Evolutionary conservation across 2,797 vertebrate genomes (phyloP), one percentile per base, ranked within the genome.

Genomic region (Ataeniobius toweri): DNA sequence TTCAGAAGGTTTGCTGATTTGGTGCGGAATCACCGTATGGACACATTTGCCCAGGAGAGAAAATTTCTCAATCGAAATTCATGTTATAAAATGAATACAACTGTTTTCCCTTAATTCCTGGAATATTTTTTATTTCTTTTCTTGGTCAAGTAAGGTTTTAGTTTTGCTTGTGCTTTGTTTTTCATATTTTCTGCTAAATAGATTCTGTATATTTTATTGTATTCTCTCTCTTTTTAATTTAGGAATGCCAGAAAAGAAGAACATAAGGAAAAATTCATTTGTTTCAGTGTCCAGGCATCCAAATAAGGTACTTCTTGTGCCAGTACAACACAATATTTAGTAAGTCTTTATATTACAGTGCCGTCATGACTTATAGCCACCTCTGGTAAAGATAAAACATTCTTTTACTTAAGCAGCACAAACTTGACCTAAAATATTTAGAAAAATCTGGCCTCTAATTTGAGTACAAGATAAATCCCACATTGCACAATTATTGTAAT

Each of bases 161-260:
- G 10, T 68, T 26, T 41, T 56, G 6, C 24, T 28, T 18, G 3
- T 56, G 5, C 2, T 48, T 36, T 58, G 7, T 31, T 78, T 26
- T n/a, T 26, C 14, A 13, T 1, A 44, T 9, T 31, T 24, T 13
- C 13, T 41, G 14, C 56, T n/a, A 24, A 41, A 10, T 26, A 44
- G 1, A 20, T 63, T 87, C 73, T 46, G 41, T 68, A 1, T 41
- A 20, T 75, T 65, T 44, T 36, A 75, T 63, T 10, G 6, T 50
- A 12, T 71, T 51, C 1, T 83, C 5, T 77, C 3, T 79, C 76
- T 80, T 84, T 63, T 88, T 90, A 63, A 83, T 83, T 36, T 87
- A 99, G 98, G 97, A 93, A 96, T 97, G 95, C 96, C 97, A 63
- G 97, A 98, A 93, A 99, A 98, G 94, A 97, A 98, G 74, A 96